phyloP scores from a whole-genome alignment of 2,113 vertebrate genomes.

The Capreolus pygargus region DNA sequence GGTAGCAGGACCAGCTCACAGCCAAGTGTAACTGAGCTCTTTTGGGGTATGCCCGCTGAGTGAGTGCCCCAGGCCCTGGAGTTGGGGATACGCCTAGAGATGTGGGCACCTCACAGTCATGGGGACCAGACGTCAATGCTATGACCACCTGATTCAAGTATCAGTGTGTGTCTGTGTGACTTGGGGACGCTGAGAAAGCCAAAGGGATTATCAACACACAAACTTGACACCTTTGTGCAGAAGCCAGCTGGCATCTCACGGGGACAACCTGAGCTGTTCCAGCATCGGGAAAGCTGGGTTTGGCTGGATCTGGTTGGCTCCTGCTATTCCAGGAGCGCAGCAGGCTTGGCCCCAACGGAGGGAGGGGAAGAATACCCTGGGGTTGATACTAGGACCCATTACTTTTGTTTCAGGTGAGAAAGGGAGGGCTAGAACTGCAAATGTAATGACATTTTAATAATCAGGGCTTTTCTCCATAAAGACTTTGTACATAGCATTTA shows the following conservation, averaged over 20 bases:
- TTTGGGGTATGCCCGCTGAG: not conserved
- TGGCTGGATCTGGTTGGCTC: not conserved
- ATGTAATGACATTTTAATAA: not conserved
- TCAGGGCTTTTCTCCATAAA: not conserved
- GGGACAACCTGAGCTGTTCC: constrained; percentile 18
- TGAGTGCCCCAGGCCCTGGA: not conserved
- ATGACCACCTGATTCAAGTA: not conserved
- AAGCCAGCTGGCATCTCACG: constrained; percentile 43
- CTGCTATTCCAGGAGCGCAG: not conserved
- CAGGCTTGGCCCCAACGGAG: not conserved
- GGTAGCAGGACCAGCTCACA: constrained; percentile 15
- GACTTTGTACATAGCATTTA: not conserved
- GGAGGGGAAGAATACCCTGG: not conserved
- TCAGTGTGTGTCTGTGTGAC: not conserved
- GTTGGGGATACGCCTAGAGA: not conserved
- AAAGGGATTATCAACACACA: constrained; percentile 56
- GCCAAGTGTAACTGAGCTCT: constrained; percentile 10
- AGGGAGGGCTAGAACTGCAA: not conserved
- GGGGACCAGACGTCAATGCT: not conserved
- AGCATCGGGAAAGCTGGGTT: not conserved
- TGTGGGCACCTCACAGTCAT: not conserved
- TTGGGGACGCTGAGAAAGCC: constrained; percentile 21
- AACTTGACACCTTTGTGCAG: constrained; percentile 44
- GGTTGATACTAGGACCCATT: not conserved
- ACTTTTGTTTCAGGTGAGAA: not conserved